Evolutionary conservation across 2,113 vertebrate species (phyloP), one percentile per base, ranked within the genome.

Genomic region (Antigone vipio): DNA sequence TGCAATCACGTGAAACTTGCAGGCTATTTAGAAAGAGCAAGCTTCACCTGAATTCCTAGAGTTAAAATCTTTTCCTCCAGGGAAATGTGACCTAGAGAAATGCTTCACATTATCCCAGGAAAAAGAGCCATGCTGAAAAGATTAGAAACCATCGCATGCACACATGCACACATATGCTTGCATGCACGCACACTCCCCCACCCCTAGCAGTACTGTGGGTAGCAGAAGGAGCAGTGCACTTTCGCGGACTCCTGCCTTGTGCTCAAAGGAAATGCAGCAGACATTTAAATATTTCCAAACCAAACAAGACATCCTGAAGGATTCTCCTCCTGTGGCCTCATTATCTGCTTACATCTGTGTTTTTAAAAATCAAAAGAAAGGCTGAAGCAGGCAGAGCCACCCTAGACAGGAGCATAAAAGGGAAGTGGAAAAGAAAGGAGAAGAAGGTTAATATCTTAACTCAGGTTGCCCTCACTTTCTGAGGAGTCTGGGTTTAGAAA

Each of bases 201-300:
- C 10, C 55, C 88, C 53, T 49, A 66, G 67, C 32, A 47, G 90
- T 62, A 17, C 81, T 71, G 92, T 20, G 93, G 88, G 95, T 49
- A 92, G 89, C 79, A 96, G 75, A 62, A 76, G 88, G 88, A 85
- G 74, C 93, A 76, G 76, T 53, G 84, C 95, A 87, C 87, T 97
- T 96, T 94, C 42, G 53, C 85, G 92, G 95, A 85, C 72, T 96
- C 92, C 92, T 95, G 87, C 69, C 89, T 88, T 72, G 75, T 71
- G 83, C 88, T 95, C 38, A 71, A 95, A 98, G 98, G 98, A 98
- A 98, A 98, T 96, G 95, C 95, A 93, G 92, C 93, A 98, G 98
- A 98, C 98, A 98, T 98, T 97, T 97, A 97, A 97, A 97, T 94
- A 97, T 98, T 97, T 97, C 97, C 97, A 98, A 98, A 97, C 96